A percentile compares a stretch with the other conserved stretches of the same genome.
Conservation (phyloP, 1,140 invertebrate species). For the Drosophila kikkawai region DNA sequence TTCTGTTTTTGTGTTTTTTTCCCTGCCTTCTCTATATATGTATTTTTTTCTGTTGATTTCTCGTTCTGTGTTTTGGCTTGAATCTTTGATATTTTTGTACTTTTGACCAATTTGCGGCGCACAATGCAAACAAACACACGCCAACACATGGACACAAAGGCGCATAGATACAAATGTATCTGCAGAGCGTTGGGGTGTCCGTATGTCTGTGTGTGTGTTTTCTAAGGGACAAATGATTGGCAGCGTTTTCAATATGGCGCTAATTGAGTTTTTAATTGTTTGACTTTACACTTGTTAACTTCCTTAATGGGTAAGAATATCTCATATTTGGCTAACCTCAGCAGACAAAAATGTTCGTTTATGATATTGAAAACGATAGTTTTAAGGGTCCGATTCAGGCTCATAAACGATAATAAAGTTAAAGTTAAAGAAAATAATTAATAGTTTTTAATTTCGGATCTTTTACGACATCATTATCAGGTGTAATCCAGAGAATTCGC, state of each 20-base stretch:
- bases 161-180: conserved; percentile 39
- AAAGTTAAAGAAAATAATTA: no score
- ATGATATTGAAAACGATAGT: no score
- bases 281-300: conserved; percentile 74
- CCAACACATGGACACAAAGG: conserved; percentile 32
- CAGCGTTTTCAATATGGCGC: conserved; percentile 81
- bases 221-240: conserved; percentile 68
- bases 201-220: not conserved
- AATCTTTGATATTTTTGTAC: conserved; percentile 82
- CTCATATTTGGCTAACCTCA: not conserved
- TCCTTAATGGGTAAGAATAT: conserved; percentile 6
- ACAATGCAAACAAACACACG: conserved; percentile 74
- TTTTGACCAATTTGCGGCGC: conserved; percentile 82
- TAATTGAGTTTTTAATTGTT: conserved; percentile 84
- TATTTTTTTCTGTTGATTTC: conserved; percentile 34
- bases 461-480: no score
- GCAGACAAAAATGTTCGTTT: no score
- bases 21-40: conserved; percentile 22
- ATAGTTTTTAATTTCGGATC: no score
- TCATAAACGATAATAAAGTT: no score
- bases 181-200: conserved; percentile 23
- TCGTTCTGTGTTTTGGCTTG: conserved; percentile 46
- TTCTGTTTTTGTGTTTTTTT: conserved; percentile 27
- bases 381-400: no score
- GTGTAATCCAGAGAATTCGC: no score